Evolutionary conservation across 2,797 vertebrate species (phyloP).

Genomic region (Naso thynnoides): DNA sequence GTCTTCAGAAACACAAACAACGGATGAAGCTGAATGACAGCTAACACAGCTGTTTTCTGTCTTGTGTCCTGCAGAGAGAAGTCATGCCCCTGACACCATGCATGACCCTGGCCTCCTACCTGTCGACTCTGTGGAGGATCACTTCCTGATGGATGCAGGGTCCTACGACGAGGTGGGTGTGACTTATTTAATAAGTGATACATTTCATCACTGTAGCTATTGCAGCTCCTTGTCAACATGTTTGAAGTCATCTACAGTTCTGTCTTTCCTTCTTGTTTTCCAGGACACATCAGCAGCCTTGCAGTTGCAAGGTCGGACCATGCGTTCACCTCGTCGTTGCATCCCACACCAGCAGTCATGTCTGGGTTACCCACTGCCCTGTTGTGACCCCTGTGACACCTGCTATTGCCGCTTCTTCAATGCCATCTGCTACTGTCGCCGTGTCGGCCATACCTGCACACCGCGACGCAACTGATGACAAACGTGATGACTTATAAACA

Average conservation of each 20-base stretch:
- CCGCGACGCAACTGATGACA: slow-evolving; percentile 64
- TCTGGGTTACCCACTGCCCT: slow-evolving; percentile 84
- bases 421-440: slow-evolving; percentile 86
- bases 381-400: slow-evolving; percentile 86
- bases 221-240: not conserved
- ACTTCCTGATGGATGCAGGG: slow-evolving; percentile 71
- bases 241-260: no score
- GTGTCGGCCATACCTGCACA: slow-evolving; percentile 78
- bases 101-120: slow-evolving; percentile 59
- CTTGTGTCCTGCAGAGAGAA: slow-evolving; percentile 59
- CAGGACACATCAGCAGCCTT: slow-evolving; percentile 72
- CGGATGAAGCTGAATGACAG: not conserved
- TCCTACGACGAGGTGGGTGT: slow-evolving; percentile 80
- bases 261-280: not conserved
- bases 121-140: slow-evolving; percentile 76
- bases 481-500: not conserved
- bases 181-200: not conserved
- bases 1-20: not conserved
- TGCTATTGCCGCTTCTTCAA: slow-evolving; percentile 89
- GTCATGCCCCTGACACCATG: slow-evolving; percentile 27
- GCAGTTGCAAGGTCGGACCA: slow-evolving; percentile 80
- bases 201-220: not conserved
- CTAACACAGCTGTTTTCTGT: slow-evolving; percentile 1
- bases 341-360: slow-evolving; percentile 87
- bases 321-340: slow-evolving; percentile 83